These are phyloP conservation scores for Microcebus ravelobensis DNA, from an alignment of 2,113 vertebrate genomes.

Conservation along the genomic window DNA sequence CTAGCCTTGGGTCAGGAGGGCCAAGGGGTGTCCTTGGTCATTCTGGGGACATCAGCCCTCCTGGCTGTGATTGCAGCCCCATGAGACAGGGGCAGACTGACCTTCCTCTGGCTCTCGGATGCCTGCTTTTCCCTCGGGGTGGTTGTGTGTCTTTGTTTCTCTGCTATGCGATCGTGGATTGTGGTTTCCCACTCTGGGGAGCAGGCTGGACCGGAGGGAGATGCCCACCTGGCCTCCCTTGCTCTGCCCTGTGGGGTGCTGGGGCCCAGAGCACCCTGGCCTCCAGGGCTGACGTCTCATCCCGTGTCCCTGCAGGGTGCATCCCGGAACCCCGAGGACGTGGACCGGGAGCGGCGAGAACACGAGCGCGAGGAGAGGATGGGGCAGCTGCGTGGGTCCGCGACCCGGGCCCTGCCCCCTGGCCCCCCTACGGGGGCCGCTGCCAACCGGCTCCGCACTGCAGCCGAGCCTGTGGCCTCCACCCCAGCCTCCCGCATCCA, in stretches of 20 bases:
- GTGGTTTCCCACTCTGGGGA: background rate
- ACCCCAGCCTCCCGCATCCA: slow-evolving; percentile 95
- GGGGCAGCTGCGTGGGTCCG: slow-evolving; percentile 90
- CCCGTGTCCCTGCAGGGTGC: slow-evolving; percentile 88
- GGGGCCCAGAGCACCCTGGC: accelerated
- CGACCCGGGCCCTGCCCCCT: slow-evolving; percentile 87
- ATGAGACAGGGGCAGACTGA: background rate
- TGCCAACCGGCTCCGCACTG: slow-evolving; percentile 93
- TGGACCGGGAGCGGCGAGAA: slow-evolving; percentile 93
- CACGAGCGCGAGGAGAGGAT: slow-evolving; percentile 94
- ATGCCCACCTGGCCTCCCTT: background rate
- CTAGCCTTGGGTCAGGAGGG: background rate
- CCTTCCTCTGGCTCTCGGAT: background rate
- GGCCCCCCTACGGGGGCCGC: slow-evolving; percentile 86
- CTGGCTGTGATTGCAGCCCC: background rate
- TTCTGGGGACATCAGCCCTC: background rate
- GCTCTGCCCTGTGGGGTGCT: background rate
- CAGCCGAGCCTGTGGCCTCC: slow-evolving; percentile 93
- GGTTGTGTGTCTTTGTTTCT: background rate
- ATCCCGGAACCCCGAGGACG: slow-evolving; percentile 94
- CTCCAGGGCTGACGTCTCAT: background rate
- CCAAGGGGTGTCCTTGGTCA: background rate
- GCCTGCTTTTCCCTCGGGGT: background rate
- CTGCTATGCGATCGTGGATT: background rate
- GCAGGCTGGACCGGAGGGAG: background rate